Percentiles rank a stretch among this genome's conserved stretches.
Conservation (phyloP, 2,113 vertebrate species). For the Lepidothrix coronata region DNA sequence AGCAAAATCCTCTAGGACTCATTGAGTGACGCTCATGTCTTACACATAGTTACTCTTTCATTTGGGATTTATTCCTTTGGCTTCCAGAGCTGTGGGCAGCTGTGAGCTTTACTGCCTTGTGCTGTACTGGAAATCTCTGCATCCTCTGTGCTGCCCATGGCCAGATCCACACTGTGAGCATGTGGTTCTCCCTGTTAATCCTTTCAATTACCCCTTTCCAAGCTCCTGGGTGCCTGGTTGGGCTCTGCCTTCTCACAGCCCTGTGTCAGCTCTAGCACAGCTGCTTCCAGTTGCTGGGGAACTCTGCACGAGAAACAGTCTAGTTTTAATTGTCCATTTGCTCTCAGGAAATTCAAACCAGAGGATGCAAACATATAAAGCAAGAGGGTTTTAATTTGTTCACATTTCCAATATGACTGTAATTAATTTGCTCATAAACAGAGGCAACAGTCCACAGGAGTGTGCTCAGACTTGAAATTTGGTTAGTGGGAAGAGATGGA, state of each 20-base stretch:
- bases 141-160: background rate
- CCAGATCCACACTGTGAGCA: background rate
- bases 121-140: background rate
- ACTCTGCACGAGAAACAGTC: background rate
- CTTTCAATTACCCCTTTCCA: background rate
- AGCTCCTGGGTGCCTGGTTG: background rate
- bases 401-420: background rate
- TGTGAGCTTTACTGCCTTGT: background rate
- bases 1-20: background rate
- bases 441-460: background rate
- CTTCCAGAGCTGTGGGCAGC: background rate
- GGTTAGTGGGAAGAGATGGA: background rate
- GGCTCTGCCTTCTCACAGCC: background rate
- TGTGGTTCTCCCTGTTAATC: background rate
- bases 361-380: background rate
- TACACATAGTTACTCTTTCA: background rate
- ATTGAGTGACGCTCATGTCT: background rate
- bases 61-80: background rate
- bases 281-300: background rate
- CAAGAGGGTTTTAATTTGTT: background rate
- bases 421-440: constrained; percentile 1
- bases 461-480: background rate
- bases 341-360: constrained; percentile 3
- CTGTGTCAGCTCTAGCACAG: accelerated
- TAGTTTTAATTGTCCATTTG: background rate